Conservation (phyloP, 2,797 vertebrate species). For the Rhyacichthys aspro region DNA sequence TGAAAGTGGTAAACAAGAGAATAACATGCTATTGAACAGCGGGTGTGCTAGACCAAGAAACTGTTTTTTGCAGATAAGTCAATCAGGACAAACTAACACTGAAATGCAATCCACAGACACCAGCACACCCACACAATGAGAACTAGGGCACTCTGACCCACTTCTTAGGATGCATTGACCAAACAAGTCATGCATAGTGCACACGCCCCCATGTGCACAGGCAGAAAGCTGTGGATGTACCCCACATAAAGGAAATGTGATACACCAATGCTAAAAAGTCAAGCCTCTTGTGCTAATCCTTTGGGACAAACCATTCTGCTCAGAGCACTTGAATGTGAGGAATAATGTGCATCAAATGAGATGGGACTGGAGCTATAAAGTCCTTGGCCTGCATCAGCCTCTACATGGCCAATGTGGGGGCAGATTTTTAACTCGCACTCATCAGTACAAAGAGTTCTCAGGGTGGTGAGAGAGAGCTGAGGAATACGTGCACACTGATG, state of each 20-base stretch:
- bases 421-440: slow-evolving; percentile 55
- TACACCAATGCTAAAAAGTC: slow-evolving; percentile 41
- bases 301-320: slow-evolving; percentile 18
- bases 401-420: slow-evolving; percentile 43
- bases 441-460: slow-evolving; percentile 67
- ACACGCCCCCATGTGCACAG: slow-evolving; percentile 38
- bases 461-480: slow-evolving; percentile 48
- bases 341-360: slow-evolving; percentile 33
- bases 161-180: slow-evolving; percentile 78
- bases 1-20: slow-evolving; percentile 69
- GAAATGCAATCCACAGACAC: slow-evolving; percentile 60
- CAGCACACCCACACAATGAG: slow-evolving; percentile 62
- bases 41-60: slow-evolving; percentile 49
- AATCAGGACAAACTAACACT: slow-evolving; percentile 67
- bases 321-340: slow-evolving; percentile 17
- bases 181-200: slow-evolving; percentile 69
- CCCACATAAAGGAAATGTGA: slow-evolving; percentile 48
- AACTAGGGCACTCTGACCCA: slow-evolving; percentile 82
- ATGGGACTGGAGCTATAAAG: slow-evolving; percentile 29
- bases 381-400: slow-evolving; percentile 55
- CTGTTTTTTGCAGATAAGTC: slow-evolving; percentile 70
- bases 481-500: slow-evolving; percentile 65
- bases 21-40: slow-evolving; percentile 63
- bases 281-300: slow-evolving; percentile 36
- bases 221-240: slow-evolving; percentile 33